These are phyloP conservation scores for Agonopterix alstromeriana DNA, from an alignment of 2,888 invertebrate species.

Conservation along the genomic window DNA sequence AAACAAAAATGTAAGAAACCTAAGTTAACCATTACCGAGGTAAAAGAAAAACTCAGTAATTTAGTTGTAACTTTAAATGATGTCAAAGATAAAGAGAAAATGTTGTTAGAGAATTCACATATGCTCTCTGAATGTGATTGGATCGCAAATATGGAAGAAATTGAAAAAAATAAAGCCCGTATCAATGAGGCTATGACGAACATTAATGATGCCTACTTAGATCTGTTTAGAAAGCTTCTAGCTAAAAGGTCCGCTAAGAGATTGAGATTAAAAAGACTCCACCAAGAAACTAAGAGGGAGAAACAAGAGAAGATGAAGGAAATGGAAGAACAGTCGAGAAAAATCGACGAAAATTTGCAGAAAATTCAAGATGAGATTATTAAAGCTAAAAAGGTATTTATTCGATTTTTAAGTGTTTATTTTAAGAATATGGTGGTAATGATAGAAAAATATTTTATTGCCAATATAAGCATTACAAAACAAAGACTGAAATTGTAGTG, in stretches of 20 bases:
- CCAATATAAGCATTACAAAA: no score
- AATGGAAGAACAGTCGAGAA: conserved; percentile 70
- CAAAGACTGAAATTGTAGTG: no score
- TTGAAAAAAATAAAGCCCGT: conserved; percentile 62
- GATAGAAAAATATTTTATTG: no score
- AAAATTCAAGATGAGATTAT: conserved; percentile 79
- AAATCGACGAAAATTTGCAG: conserved; percentile 81
- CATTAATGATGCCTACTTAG: conserved; percentile 55
- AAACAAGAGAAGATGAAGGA: conserved; percentile 52
- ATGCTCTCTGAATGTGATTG: conserved; percentile 73
- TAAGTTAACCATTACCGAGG: conserved; percentile 28
- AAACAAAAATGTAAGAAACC: conserved; percentile 9
- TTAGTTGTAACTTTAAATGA: conserved; percentile 29
- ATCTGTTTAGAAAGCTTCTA: conserved; percentile 51
- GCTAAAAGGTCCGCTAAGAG: conserved; percentile 65
- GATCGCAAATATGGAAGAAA: conserved; percentile 64
- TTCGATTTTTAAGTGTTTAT: no score
- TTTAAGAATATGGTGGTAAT: no score
- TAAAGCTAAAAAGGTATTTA: conserved; percentile 77
- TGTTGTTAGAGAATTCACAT: conserved; percentile 56
- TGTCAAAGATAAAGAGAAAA: conserved; percentile 42
- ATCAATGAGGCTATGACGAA: conserved; percentile 52
- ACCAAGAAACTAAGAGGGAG: conserved; percentile 40
- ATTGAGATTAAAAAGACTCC: conserved; percentile 58
- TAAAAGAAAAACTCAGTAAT: conserved; percentile 29